A percentile compares a stretch with the other conserved stretches of the same genome.
phyloP scores from a whole-genome alignment of 2,888 invertebrate genomes.

The Lymantria monacha region DNA sequence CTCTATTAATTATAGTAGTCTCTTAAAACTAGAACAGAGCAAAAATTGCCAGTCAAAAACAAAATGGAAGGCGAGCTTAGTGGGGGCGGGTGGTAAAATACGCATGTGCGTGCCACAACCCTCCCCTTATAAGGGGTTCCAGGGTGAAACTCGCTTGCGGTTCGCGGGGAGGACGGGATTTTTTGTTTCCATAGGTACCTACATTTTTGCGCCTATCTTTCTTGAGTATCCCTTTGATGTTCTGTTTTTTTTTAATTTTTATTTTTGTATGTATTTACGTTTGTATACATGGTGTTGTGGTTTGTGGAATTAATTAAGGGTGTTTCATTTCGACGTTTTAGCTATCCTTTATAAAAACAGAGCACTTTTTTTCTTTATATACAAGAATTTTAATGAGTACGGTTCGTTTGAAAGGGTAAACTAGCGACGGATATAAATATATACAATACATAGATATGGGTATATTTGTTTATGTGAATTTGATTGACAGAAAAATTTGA shows the following conservation, averaged over 20 bases:
- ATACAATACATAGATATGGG: too few species aligned
- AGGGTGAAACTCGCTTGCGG: constrained; percentile 30
- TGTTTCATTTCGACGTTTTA: constrained; percentile 56
- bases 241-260: constrained; percentile 13
- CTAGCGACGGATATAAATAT: too few species aligned
- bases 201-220: constrained; percentile 45
- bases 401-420: constrained; percentile 3
- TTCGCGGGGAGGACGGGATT: constrained; percentile 40
- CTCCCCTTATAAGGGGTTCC: constrained; percentile 21
- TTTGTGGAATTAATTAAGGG: constrained; percentile 66
- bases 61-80: constrained; percentile 75
- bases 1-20: neutral
- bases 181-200: constrained; percentile 49
- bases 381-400: constrained; percentile 56
- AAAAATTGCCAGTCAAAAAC: constrained; percentile 58
- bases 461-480: too few species aligned
- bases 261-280: constrained; percentile 1
- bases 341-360: constrained; percentile 52
- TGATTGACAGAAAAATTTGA: too few species aligned
- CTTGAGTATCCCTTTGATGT: constrained; percentile 45
- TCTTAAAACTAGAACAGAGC: constrained; percentile 32
- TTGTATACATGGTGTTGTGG: constrained; percentile 41
- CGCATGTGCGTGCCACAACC: constrained; percentile 70
- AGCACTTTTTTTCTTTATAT: constrained; percentile 32
- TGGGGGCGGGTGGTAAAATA: constrained; percentile 56